Percentiles rank a stretch among this genome's conserved stretches.
Conservation (phyloP, 2,113 vertebrate genomes). For the Micromys minutus region DNA sequence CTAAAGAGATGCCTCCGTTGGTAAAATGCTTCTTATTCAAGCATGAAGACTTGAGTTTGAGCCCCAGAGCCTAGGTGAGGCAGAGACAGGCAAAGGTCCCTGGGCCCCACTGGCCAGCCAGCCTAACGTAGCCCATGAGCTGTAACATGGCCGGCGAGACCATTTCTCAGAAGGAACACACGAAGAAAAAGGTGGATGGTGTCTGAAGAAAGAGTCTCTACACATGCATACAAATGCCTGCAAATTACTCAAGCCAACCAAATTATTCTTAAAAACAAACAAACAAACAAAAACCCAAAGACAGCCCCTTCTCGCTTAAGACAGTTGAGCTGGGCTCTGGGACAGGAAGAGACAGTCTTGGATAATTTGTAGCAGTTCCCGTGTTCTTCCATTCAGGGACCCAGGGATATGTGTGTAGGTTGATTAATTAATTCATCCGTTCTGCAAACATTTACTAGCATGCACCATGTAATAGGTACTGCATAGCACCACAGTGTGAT, state of each 20-base stretch:
- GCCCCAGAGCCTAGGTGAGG: not conserved
- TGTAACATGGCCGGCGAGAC: not conserved
- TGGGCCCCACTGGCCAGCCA: not conserved
- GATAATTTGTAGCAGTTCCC: constrained; percentile 35
- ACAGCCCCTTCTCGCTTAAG: not conserved
- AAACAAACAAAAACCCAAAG: not conserved
- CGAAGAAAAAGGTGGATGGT: not conserved
- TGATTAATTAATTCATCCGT: constrained; percentile 62
- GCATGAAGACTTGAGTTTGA: not conserved
- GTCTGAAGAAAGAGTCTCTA: not conserved
- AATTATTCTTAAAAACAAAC: not conserved
- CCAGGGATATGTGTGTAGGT: constrained; percentile 38
- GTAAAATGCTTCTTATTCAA: not conserved
- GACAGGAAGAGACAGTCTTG: not conserved
- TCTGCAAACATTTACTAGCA: constrained; percentile 56
- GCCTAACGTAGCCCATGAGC: not conserved
- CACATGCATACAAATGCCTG: not conserved
- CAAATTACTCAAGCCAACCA: not conserved
- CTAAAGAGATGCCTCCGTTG: not conserved
- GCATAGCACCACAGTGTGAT: not conserved
- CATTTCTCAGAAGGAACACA: not conserved
- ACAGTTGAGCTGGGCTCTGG: constrained; percentile 25
- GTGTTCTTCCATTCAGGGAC: constrained; percentile 39
- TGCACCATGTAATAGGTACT: not conserved
- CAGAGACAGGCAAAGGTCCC: not conserved